Base-by-base conservation (phyloP, 1,140 invertebrate genomes). In the Elysia chlorotica region DNA sequence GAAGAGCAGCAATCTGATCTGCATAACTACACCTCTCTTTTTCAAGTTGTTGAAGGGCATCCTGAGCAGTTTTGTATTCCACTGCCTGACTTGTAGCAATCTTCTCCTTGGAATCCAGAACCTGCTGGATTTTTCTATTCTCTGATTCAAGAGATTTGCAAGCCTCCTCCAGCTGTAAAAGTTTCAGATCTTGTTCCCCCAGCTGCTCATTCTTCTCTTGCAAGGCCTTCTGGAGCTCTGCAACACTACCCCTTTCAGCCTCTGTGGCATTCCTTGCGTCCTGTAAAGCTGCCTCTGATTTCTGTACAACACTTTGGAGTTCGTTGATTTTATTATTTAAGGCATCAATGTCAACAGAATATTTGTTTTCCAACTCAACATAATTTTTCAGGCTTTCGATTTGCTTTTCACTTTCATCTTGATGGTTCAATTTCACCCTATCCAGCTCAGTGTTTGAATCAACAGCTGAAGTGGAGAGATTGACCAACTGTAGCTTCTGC, bases 181-280 rank as follows among this genome's bases (percentile, higher is more conserved):
- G n/a, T n/a, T n/a, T n/a, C n/a, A n/a, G n/a, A n/a, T n/a, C n/a
- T n/a, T n/a, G n/a, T n/a, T n/a, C n/a, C n/a, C n/a, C n/a, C n/a
- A n/a, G n/a, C n/a, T n/a, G n/a, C n/a, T 30, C n/a, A 36, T 57
- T 33, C 17, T 23, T 73, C 30, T 65, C n/a, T 36, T 36, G 5
- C 38, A 73, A n/a, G 21, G 23, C 19, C 31, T 28, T 38, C 53
- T 65, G 61, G 6, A 73, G 30, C 1, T 73, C 30, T 73, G 30
- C 23, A 6, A 56, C 33, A 65, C 19, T 48, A 25, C 10, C 3
- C 23, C 35, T 35, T 48, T 35, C n/a, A 25, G 33, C 30, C 36
- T 59, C 33, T 28, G 38, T 21, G 30, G 33, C 28, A 25, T 38
- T 17, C 37, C 17, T 23, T 3, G 21, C 37, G 30, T 28, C 2